Conservation (phyloP, 2,113 vertebrate genomes). For the Aramus guarauna region DNA sequence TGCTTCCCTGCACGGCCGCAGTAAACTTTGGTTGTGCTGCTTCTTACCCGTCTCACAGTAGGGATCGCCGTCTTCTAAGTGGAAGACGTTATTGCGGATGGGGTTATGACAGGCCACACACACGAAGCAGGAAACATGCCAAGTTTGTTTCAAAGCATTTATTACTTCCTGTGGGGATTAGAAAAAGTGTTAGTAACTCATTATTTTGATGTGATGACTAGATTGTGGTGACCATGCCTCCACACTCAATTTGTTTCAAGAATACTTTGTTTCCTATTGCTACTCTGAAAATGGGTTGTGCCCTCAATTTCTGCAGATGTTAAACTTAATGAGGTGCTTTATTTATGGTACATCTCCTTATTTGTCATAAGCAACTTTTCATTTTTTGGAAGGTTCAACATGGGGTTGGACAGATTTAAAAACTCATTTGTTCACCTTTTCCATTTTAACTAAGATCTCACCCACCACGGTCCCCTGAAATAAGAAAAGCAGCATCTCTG, state of each 20-base stretch:
- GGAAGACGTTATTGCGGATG: constrained; percentile 93
- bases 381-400: not conserved
- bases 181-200: constrained; percentile 41
- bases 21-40: not conserved
- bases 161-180: constrained; percentile 87
- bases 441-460: not conserved
- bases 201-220: constrained; percentile 26
- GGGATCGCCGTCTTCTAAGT: constrained; percentile 95
- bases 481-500: not conserved
- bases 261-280: not conserved
- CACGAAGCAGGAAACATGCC: constrained; percentile 94
- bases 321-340: not conserved
- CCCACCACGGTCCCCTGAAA: not conserved
- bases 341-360: not conserved
- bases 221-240: not conserved
- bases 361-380: not conserved
- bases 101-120: constrained; percentile 92
- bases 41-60: constrained; percentile 95
- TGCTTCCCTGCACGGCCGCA: not conserved
- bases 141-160: constrained; percentile 97
- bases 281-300: not conserved
- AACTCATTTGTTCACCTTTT: not conserved
- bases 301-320: not conserved
- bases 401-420: not conserved
- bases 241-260: not conserved